Percentiles rank a stretch among this genome's conserved stretches.
Conservation (phyloP, 2,797 vertebrate genomes). For the Pelochelys cantorii region DNA sequence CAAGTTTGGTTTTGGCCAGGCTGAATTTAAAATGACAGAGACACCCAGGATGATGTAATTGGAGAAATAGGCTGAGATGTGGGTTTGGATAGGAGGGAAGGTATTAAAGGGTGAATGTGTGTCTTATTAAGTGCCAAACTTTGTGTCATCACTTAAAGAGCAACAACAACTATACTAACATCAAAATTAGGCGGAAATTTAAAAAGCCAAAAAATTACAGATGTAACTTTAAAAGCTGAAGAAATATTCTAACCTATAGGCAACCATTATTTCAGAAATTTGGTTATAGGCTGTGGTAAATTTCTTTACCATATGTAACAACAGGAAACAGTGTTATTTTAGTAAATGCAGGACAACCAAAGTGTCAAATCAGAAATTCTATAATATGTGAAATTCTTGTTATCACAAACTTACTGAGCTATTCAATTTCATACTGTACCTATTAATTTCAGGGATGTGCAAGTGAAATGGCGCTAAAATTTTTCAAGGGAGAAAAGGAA, state of each 20-base stretch:
- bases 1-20: neutral
- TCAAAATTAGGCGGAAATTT: neutral
- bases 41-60: neutral
- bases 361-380: neutral
- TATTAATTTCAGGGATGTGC: accelerated
- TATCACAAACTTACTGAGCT: neutral
- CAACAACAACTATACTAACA: neutral
- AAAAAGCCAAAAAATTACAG: neutral
- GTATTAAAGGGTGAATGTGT: accelerated
- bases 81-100: neutral
- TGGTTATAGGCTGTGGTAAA: neutral
- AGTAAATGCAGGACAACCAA: neutral
- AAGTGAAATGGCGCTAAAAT: neutral
- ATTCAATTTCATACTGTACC: neutral
- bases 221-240: conserved; percentile 6
- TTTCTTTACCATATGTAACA: neutral
- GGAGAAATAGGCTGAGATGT: neutral
- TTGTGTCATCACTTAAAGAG: neutral
- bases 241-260: neutral
- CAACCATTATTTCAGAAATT: neutral
- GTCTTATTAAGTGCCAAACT: neutral
- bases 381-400: neutral
- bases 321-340: neutral
- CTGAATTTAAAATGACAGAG: neutral
- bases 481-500: neutral